phyloP scores from a whole-genome alignment of 2,888 invertebrate genomes.

The Drosophila borborema region DNA sequence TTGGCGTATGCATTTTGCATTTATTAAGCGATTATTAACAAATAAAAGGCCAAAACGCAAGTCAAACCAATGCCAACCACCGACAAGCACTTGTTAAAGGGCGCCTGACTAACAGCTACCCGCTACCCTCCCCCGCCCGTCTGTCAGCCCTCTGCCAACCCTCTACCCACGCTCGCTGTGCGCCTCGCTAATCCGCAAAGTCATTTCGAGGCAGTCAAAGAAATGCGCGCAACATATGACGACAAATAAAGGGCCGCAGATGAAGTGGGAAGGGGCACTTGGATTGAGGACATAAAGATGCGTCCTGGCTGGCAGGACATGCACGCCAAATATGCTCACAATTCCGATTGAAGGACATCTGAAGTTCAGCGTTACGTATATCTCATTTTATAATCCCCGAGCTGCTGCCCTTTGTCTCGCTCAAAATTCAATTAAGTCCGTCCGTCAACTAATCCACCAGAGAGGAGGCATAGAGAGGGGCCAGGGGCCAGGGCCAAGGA shows the following conservation, averaged over 20 bases:
- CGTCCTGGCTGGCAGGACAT: constrained; percentile 38
- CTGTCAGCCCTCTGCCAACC: background rate
- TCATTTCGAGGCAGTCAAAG: constrained; percentile 65
- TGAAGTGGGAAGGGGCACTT: background rate
- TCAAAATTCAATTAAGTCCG: constrained; percentile 71
- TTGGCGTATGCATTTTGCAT: constrained; percentile 72
- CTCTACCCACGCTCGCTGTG: constrained; percentile 1
- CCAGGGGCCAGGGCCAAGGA: background rate
- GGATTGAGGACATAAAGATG: constrained; percentile 27
- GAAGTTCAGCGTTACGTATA: constrained; percentile 26
- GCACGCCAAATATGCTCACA: constrained; percentile 81
- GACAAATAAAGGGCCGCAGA: constrained; percentile 35
- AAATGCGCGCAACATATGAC: constrained; percentile 80
- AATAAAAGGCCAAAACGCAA: constrained; percentile 64
- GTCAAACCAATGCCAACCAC: constrained; percentile 39
- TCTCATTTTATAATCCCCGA: constrained; percentile 68
- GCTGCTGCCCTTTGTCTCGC: constrained; percentile 62
- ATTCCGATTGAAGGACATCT: constrained; percentile 47
- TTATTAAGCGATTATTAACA: constrained; percentile 84
- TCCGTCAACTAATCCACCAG: constrained; percentile 25
- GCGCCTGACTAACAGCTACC: background rate
- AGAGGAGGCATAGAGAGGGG: background rate
- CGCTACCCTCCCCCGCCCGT: background rate
- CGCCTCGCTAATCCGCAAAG: constrained; percentile 79
- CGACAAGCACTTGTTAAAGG: constrained; percentile 36